Evolutionary conservation across 2,888 invertebrate genomes (phyloP).

Genomic region (Glyphotaelius pellucidus): DNA sequence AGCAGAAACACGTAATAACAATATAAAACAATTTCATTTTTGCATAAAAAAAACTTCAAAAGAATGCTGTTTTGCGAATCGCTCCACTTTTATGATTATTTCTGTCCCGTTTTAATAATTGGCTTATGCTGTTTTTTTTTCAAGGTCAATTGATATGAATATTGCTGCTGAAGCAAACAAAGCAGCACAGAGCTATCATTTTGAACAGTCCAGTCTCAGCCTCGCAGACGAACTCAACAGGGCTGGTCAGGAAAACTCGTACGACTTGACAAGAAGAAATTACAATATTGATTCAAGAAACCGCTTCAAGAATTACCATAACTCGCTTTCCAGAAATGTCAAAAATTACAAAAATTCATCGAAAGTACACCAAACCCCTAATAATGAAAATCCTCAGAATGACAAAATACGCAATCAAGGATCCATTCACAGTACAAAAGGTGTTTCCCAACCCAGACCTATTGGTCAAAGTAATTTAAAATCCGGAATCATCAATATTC

Average conservation of each 20-base stretch:
- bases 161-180: slow-evolving; percentile 73
- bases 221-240: not conserved
- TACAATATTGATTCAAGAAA: slow-evolving; percentile 24
- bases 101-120: not conserved
- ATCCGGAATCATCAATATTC: not conserved
- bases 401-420: not conserved
- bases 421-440: not conserved
- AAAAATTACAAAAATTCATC: not conserved
- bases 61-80: too few species aligned
- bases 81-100: too few species aligned
- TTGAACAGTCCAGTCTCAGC: not conserved
- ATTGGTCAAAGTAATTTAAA: not conserved
- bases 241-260: not conserved
- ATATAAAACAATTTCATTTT: too few species aligned
- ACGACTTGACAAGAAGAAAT: slow-evolving; percentile 39
- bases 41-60: too few species aligned
- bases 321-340: not conserved
- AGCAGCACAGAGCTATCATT: slow-evolving; percentile 68
- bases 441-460: not conserved
- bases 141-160: slow-evolving; percentile 75
- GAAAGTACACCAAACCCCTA: not conserved
- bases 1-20: too few species aligned
- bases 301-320: not conserved
- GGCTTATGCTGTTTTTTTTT: slow-evolving; percentile 44
- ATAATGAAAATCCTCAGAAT: not conserved